A percentile compares a stretch with the other conserved stretches of the same genome.
Evolutionary conservation across 2,888 invertebrate species (phyloP).

Genomic region (Strigamia maritima): DNA sequence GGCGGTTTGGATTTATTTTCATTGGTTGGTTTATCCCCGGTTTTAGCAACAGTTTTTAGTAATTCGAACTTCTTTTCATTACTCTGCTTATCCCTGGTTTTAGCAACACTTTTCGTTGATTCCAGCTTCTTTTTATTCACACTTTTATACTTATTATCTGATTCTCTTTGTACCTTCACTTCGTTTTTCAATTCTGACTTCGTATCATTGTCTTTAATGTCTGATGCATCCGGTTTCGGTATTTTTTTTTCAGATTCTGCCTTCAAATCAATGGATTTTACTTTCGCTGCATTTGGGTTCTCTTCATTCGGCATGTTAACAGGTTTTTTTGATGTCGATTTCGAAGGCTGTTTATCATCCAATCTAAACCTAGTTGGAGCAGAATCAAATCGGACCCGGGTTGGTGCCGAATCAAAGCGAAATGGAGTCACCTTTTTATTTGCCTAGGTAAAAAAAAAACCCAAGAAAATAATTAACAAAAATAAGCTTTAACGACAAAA

Average conservation of each 20-base stretch:
- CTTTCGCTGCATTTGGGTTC: too few relatives aligned
- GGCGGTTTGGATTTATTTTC: neutral
- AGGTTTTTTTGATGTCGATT: neutral
- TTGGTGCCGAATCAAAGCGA: slow-evolving; percentile 38
- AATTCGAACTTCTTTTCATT: neutral
- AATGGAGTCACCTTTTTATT: slow-evolving; percentile 12
- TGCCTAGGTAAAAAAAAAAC: neutral
- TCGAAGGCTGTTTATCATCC: neutral
- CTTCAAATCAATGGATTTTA: neutral
- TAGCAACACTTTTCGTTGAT: neutral
- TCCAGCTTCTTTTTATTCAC: neutral
- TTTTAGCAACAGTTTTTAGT: too few relatives aligned
- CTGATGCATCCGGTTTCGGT: neutral
- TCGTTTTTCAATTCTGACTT: neutral
- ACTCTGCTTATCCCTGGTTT: neutral
- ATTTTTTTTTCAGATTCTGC: neutral
- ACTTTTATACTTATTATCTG: too few relatives aligned
- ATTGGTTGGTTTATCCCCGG: neutral
- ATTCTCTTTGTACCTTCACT: too few relatives aligned
- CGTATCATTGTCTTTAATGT: neutral
- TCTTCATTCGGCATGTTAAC: neutral
- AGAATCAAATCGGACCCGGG: slow-evolving; percentile 36
- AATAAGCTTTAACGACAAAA: neutral
- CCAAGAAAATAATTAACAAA: neutral
- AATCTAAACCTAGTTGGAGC: slow-evolving; percentile 16